phyloP scores from a whole-genome alignment of 2,113 vertebrate genomes.

The Halichoeres trimaculatus region DNA sequence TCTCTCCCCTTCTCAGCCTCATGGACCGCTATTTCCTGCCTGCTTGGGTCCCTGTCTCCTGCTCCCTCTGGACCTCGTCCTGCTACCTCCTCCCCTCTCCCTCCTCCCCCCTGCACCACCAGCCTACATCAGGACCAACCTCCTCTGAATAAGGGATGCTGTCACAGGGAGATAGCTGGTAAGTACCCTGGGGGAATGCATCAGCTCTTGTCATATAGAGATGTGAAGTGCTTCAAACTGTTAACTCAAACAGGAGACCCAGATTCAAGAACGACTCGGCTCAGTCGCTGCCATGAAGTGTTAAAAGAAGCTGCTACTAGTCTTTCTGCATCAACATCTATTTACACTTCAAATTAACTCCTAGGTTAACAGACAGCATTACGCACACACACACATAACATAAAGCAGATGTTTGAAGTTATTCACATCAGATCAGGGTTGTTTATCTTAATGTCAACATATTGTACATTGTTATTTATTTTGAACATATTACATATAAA shows the following conservation, averaged over 20 bases:
- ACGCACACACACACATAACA: not conserved
- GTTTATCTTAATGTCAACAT: not conserved
- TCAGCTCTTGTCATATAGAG: conserved; percentile 77
- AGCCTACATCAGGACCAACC: conserved; percentile 50
- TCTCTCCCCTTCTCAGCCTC: conserved; percentile 47
- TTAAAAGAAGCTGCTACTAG: conserved; percentile 61
- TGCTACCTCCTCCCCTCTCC: conserved; percentile 4
- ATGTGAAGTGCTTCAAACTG: conserved; percentile 77
- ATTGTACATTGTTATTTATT: not conserved
- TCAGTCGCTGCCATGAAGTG: conserved; percentile 30
- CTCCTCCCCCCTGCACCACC: not conserved
- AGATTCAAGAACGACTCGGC: conserved; percentile 59
- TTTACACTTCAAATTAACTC: conserved; percentile 40
- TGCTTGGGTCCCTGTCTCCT: conserved; percentile 23
- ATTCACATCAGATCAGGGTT: not conserved
- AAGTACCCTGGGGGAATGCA: conserved; percentile 75
- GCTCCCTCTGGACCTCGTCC: conserved; percentile 36
- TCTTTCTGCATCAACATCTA: conserved; percentile 53
- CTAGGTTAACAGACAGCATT: conserved; percentile 13
- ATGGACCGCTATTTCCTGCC: conserved; percentile 45
- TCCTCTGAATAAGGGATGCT: conserved; percentile 66
- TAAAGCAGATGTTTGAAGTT: not conserved
- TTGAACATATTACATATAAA: too few species aligned
- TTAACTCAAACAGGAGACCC: conserved; percentile 71
- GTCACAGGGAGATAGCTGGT: conserved; percentile 74